Evolutionary conservation across 2,888 invertebrate species (phyloP), one percentile per base, ranked within the genome.

Genomic region (Papilio demoleus): DNA sequence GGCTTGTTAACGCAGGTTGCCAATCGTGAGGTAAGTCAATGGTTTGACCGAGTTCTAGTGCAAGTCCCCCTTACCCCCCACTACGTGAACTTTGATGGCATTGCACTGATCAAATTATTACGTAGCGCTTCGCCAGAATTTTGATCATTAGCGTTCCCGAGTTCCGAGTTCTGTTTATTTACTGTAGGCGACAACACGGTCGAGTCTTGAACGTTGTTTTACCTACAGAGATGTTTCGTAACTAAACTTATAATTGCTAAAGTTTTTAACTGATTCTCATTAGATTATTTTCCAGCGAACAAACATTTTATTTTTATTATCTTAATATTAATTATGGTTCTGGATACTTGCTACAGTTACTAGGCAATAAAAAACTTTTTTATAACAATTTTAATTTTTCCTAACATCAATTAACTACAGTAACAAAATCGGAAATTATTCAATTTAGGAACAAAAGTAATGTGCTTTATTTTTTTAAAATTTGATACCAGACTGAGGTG

Each of bases 91-190:
- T 85, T 83, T 79, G 79, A 81, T 81, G 78, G 79, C 79, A 81
- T 81, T 80, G 73, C 79, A 78, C 74, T 79, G 82, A 88, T 87
- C 80, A 80, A 85, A 86, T 86, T 84, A 87, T 80, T 85, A 80
- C 77, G 71, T 76, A 75, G 73, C 75, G 72, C 77, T 77, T 73
- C 73, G 77, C 79, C 80, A 80, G 75, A 81, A 81, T 83, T 84
- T 81, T 77, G 84, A 81, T 85, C 84, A 81, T 85, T 86, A 84
- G 79, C 76, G 76, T 73, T 24, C 50, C 65, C 64, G 58, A 69
- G 65, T 65, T 69, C 50, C 50, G 61, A 53, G 68, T 64, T 58
- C 65, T 72, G 73, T 70, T 72, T 70, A 80, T 81, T 81, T 80
- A 76, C 78, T 74, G 75, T 65, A 36, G 67, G 66, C 64, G 65